These are phyloP conservation scores for Solenopsis invicta DNA, from an alignment of 1,140 invertebrate genomes.

Conservation along the genomic window DNA sequence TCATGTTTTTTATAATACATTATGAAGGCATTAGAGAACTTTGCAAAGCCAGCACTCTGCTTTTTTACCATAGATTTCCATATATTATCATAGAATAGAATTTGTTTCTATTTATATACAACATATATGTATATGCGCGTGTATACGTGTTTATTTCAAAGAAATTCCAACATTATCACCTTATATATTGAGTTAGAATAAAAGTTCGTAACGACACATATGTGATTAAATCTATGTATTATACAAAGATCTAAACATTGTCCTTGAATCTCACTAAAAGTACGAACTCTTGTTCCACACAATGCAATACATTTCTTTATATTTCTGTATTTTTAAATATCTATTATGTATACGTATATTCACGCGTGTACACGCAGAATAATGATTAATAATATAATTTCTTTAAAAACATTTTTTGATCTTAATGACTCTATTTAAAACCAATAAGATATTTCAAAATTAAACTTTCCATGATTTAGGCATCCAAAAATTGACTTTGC, in stretches of 20 bases:
- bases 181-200: background rate
- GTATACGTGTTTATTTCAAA: background rate
- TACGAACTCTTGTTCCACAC: too few species aligned
- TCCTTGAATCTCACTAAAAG: too few species aligned
- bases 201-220: too few species aligned
- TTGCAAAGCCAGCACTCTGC: background rate
- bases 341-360: background rate
- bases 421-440: background rate
- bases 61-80: background rate
- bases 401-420: background rate
- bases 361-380: background rate
- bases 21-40: background rate
- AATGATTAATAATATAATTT: conserved; percentile 10
- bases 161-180: background rate
- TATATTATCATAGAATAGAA: conserved; percentile 1
- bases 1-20: background rate
- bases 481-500: background rate
- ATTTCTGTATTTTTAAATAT: background rate
- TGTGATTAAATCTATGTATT: too few species aligned
- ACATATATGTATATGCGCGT: background rate
- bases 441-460: background rate
- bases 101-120: background rate
- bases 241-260: too few species aligned
- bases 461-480: background rate
- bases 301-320: background rate